Conservation (phyloP, 2,797 vertebrate genomes). For the Chelmon rostratus region DNA sequence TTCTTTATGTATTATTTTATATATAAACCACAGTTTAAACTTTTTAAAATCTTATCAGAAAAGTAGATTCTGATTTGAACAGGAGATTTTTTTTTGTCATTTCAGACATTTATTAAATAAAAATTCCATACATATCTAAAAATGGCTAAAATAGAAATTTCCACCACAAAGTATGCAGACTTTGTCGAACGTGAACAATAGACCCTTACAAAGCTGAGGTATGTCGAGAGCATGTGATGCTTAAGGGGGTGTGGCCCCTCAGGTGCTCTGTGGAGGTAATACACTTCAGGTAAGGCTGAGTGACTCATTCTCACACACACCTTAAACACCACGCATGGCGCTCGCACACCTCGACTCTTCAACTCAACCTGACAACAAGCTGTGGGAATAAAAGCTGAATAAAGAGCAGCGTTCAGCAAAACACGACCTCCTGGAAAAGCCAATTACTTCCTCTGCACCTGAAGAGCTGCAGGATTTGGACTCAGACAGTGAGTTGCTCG, state of each 20-base stretch:
- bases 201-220: slow-evolving; percentile 65
- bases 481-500: slow-evolving; percentile 56
- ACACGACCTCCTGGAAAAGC: slow-evolving; percentile 20
- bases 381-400: slow-evolving; percentile 37
- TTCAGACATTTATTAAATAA: background rate
- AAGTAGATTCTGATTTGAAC: background rate
- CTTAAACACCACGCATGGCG: slow-evolving; percentile 57
- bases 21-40: background rate
- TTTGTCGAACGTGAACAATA: slow-evolving; percentile 66
- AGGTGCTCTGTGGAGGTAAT: slow-evolving; percentile 65
- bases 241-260: slow-evolving; percentile 77
- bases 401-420: slow-evolving; percentile 12
- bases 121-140: background rate
- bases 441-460: background rate
- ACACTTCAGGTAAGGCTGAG: slow-evolving; percentile 66
- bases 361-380: slow-evolving; percentile 23
- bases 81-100: background rate
- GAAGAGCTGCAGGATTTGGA: slow-evolving; percentile 55
- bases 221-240: slow-evolving; percentile 78
- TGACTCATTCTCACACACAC: slow-evolving; percentile 80
- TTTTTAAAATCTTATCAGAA: background rate
- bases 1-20: background rate
- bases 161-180: slow-evolving; percentile 44
- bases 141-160: slow-evolving; percentile 38
- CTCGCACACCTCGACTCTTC: slow-evolving; percentile 34